phyloP scores from a whole-genome alignment of 2,797 vertebrate genomes.

The Bovichtus variegatus region DNA sequence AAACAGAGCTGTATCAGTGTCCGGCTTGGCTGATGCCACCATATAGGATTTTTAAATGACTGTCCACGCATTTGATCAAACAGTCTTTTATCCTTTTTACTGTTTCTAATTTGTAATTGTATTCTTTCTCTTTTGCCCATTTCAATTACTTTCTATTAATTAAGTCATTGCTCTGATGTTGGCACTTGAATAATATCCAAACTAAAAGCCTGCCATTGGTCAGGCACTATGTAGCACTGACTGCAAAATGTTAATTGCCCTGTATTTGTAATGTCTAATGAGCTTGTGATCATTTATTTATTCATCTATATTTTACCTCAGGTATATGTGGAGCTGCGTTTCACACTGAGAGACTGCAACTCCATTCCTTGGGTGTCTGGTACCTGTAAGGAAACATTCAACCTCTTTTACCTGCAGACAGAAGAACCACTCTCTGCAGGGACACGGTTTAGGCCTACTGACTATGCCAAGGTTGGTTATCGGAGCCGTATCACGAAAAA shows the following conservation, averaged over 20 bases:
- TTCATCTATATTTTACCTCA: conserved; percentile 39
- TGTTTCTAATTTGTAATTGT: not conserved
- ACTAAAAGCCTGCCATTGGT: not conserved
- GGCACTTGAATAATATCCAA: not conserved
- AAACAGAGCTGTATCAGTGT: conserved; percentile 8
- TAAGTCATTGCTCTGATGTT: not conserved
- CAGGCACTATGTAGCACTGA: not conserved
- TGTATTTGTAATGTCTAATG: not conserved
- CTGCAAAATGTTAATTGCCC: not conserved
- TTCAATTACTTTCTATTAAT: not conserved
- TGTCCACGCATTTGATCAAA: not conserved
- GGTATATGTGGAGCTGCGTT: conserved; percentile 97
- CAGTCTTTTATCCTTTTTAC: not conserved
- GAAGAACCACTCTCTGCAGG: conserved; percentile 89
- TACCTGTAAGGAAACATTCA: conserved; percentile 99
- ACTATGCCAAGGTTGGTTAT: conserved; percentile 89
- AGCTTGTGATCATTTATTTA: not conserved
- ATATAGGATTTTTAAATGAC: not conserved
- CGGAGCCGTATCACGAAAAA: not conserved
- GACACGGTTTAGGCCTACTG: conserved; percentile 90
- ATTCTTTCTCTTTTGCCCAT: not conserved
- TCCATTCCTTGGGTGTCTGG: conserved; percentile 98
- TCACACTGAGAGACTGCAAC: conserved; percentile 98
- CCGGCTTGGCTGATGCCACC: not conserved
- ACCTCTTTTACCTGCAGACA: conserved; percentile 95